A percentile compares a stretch with the other conserved stretches of the same genome.
Conservation (phyloP, 37 sponge, comb jelly and placozoan species). For the Lycopodina hypogea region DNA sequence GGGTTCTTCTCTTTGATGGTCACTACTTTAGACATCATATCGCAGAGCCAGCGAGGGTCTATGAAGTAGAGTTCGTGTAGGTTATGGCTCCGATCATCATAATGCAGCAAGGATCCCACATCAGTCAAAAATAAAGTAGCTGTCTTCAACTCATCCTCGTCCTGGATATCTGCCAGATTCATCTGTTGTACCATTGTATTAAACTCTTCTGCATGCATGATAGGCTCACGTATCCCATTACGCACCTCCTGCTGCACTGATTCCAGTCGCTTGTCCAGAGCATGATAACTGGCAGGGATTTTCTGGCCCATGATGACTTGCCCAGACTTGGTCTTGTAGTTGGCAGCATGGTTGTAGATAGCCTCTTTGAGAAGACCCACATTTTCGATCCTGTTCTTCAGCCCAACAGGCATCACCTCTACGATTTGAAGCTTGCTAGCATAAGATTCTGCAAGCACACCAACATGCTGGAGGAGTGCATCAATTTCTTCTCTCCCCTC, state of each 20-base stretch:
- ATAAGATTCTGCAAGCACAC: slow-evolving; percentile 35
- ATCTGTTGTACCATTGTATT: slow-evolving; percentile 62
- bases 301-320: slow-evolving; percentile 76
- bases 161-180: slow-evolving; percentile 60
- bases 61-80: slow-evolving; percentile 83
- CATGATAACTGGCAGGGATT: slow-evolving; percentile 86
- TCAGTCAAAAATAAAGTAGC: slow-evolving; percentile 82
- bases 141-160: slow-evolving; percentile 78
- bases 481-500: slow-evolving; percentile 37
- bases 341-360: slow-evolving; percentile 82
- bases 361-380: slow-evolving; percentile 70
- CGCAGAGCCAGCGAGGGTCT: slow-evolving; percentile 89
- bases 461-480: slow-evolving; percentile 45
- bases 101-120: slow-evolving; percentile 85
- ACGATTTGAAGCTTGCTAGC: slow-evolving; percentile 50
- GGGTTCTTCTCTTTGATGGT: slow-evolving; percentile 81
- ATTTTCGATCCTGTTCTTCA: slow-evolving; percentile 56
- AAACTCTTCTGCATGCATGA: slow-evolving; percentile 76
- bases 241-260: slow-evolving; percentile 61
- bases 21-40: slow-evolving; percentile 86
- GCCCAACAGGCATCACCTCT: slow-evolving; percentile 59
- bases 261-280: slow-evolving; percentile 70
- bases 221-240: slow-evolving; percentile 45
- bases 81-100: slow-evolving; percentile 77
- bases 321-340: slow-evolving; percentile 34